Evolutionary conservation across 2,113 vertebrate species (phyloP).

Genomic region (Eonycteris spelaea): DNA sequence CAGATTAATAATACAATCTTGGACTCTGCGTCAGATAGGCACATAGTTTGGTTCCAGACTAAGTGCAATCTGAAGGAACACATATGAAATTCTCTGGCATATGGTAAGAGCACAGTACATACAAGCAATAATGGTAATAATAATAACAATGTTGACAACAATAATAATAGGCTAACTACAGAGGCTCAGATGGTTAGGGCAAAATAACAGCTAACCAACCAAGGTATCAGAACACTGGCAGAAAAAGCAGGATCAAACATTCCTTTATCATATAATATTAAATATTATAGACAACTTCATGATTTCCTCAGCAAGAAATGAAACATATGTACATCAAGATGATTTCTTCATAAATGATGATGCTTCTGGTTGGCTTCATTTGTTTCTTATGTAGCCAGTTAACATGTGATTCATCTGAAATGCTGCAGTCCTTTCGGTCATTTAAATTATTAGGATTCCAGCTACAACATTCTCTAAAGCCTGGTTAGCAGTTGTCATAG

Average conservation of each 20-base stretch:
- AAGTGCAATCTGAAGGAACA: not conserved
- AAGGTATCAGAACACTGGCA: not conserved
- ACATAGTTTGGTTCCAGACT: rapidly evolving
- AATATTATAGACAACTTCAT: not conserved
- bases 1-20: not conserved
- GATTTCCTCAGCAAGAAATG: not conserved
- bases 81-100: not conserved
- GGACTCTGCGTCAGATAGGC: not conserved
- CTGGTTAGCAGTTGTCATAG: not conserved
- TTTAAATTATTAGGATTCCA: constrained; percentile 28
- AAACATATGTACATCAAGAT: not conserved
- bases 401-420: constrained; percentile 40
- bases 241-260: not conserved
- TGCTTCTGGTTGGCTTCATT: not conserved
- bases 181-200: not conserved
- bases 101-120: not conserved
- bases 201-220: not conserved
- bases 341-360: not conserved
- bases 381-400: not conserved
- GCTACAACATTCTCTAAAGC: not conserved
- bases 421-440: not conserved
- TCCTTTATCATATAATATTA: not conserved
- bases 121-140: not conserved
- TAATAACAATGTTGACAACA: not conserved
- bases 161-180: not conserved